Conservation (phyloP, 2,797 vertebrate genomes). For the Rallus crepitans region DNA sequence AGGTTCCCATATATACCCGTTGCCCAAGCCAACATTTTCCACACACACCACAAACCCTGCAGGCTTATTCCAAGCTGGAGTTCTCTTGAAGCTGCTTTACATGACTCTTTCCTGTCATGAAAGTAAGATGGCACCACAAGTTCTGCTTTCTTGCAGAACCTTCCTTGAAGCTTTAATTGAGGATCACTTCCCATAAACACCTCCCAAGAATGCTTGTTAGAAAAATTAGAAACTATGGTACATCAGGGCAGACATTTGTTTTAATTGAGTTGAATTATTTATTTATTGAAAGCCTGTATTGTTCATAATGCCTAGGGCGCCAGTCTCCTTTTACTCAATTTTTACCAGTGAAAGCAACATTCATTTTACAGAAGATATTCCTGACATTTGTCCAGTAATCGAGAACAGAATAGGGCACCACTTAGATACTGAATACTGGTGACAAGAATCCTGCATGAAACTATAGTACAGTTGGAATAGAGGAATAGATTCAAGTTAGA, state of each 20-base stretch:
- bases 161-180: not conserved
- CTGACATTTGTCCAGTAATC: not conserved
- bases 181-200: not conserved
- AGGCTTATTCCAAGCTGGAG: not conserved
- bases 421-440: not conserved
- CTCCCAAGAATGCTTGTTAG: slow-evolving; percentile 30
- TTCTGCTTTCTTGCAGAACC: not conserved
- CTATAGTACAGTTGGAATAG: not conserved
- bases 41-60: not conserved
- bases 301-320: slow-evolving; percentile 18
- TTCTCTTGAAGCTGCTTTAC: not conserved
- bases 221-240: slow-evolving; percentile 25
- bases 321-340: not conserved
- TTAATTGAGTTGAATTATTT: slow-evolving; percentile 59
- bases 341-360: not conserved
- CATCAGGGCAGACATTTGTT: slow-evolving; percentile 25
- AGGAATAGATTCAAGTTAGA: not conserved
- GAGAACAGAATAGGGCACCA: not conserved
- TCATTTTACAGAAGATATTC: not conserved
- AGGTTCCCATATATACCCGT: rapidly evolving
- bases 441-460: not conserved
- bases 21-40: not conserved
- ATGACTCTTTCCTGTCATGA: not conserved
- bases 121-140: not conserved
- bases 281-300: slow-evolving; percentile 43